These are phyloP conservation scores for Anguilla marmorata DNA, from an alignment of 2,797 vertebrate species.

Conservation along the genomic window DNA sequence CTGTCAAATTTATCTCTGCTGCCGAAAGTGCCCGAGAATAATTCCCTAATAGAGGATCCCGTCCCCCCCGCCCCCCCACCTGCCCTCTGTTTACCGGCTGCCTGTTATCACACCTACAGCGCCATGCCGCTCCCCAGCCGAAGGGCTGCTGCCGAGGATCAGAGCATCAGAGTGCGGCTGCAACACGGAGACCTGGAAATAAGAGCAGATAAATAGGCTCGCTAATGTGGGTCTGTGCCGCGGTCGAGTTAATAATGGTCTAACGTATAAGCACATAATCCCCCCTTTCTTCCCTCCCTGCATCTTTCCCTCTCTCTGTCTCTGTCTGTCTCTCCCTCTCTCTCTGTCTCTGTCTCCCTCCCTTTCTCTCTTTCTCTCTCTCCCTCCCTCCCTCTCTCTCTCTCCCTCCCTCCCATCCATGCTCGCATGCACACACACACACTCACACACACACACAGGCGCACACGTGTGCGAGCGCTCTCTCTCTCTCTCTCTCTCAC, in stretches of 20 bases:
- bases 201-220: constrained; percentile 23
- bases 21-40: not conserved
- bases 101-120: constrained; percentile 30
- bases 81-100: constrained; percentile 9
- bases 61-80: not conserved
- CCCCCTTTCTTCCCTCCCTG: not conserved
- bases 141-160: not conserved
- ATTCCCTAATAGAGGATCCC: constrained; percentile 26
- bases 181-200: not conserved
- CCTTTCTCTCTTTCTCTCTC: no score
- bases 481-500: not conserved
- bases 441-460: constrained; percentile 4
- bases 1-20: not conserved
- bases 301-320: not conserved
- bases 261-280: constrained; percentile 36
- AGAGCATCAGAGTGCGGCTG: not conserved
- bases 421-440: not conserved
- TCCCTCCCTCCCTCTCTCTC: not conserved
- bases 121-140: constrained; percentile 21
- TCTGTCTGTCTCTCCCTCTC: not conserved
- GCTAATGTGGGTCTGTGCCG: constrained; percentile 25
- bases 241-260: constrained; percentile 39
- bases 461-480: not conserved
- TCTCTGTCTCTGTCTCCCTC: not conserved
- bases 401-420: not conserved